phyloP scores from a whole-genome alignment of 1,140 invertebrate genomes.

The Zaprionus tsacasi region DNA sequence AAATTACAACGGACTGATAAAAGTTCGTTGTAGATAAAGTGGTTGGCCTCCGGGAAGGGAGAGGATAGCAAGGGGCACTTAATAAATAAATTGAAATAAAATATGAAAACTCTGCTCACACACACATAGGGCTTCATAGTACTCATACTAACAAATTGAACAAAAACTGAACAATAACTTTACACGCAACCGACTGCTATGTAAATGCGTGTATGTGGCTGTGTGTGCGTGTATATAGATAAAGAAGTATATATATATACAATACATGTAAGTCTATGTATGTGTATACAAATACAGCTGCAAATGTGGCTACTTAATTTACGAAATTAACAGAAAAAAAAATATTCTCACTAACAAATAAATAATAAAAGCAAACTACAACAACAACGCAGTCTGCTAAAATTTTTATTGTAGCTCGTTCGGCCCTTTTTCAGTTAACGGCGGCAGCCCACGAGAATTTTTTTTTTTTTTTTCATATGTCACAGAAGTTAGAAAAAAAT shows the following conservation, averaged over 20 bases:
- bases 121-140: slow-evolving; percentile 32
- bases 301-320: slow-evolving; percentile 61
- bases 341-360: slow-evolving; percentile 53
- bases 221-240: neutral
- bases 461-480: slow-evolving; percentile 52
- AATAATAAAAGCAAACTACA: slow-evolving; percentile 63
- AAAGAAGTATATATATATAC: slow-evolving; percentile 11
- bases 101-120: slow-evolving; percentile 49
- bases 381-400: slow-evolving; percentile 13
- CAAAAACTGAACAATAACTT: slow-evolving; percentile 13
- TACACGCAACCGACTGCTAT: slow-evolving; percentile 21
- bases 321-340: slow-evolving; percentile 76
- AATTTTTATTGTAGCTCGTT: slow-evolving; percentile 29
- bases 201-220: neutral
- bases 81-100: slow-evolving; percentile 70
- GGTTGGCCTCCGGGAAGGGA: neutral
- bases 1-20: slow-evolving; percentile 46
- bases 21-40: slow-evolving; percentile 16
- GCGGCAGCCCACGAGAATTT: slow-evolving; percentile 53
- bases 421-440: slow-evolving; percentile 61
- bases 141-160: slow-evolving; percentile 17
- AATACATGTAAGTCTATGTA: neutral
- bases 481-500: slow-evolving; percentile 59
- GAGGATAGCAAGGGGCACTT: slow-evolving; percentile 46
- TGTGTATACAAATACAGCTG: slow-evolving; percentile 24